phyloP scores from a whole-genome alignment of 2,888 invertebrate genomes.

The Brachyptera putata region DNA sequence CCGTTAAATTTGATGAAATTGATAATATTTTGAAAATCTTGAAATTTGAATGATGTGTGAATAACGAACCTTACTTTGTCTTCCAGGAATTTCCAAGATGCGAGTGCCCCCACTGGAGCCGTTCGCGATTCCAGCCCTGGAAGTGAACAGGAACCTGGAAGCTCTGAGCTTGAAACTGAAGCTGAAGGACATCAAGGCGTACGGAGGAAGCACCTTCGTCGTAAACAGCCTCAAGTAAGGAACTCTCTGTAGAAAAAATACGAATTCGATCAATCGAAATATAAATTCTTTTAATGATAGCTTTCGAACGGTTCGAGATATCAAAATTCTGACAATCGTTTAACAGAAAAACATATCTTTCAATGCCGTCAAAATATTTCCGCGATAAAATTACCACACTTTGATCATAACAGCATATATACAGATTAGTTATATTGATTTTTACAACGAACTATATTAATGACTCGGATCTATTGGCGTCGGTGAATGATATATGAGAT shows the following conservation, averaged over 20 bases:
- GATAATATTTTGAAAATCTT: too few relatives aligned
- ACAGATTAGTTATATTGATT: too few relatives aligned
- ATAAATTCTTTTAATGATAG: neutral
- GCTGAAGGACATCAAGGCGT: constrained; percentile 37
- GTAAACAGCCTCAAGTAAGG: constrained; percentile 45
- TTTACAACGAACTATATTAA: too few relatives aligned
- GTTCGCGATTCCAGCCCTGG: constrained; percentile 45
- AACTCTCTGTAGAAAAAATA: neutral
- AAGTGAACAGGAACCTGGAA: constrained; percentile 30
- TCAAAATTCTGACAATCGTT: neutral
- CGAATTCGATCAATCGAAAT: neutral
- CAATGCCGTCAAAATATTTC: too few relatives aligned
- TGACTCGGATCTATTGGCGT: too few relatives aligned
- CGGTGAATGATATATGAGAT: too few relatives aligned
- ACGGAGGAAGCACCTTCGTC: constrained; percentile 37
- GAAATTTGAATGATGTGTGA: too few relatives aligned
- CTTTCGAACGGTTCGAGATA: neutral
- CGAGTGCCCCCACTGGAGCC: constrained; percentile 65
- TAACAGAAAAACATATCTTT: too few relatives aligned
- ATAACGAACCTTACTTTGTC: too few relatives aligned
- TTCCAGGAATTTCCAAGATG: constrained; percentile 59
- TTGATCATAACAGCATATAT: too few relatives aligned
- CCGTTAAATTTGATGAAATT: too few relatives aligned
- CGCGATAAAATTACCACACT: too few relatives aligned
- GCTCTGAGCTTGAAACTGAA: constrained; percentile 38